phyloP scores from a whole-genome alignment of 2,113 vertebrate genomes.

The Elachura formosa region DNA sequence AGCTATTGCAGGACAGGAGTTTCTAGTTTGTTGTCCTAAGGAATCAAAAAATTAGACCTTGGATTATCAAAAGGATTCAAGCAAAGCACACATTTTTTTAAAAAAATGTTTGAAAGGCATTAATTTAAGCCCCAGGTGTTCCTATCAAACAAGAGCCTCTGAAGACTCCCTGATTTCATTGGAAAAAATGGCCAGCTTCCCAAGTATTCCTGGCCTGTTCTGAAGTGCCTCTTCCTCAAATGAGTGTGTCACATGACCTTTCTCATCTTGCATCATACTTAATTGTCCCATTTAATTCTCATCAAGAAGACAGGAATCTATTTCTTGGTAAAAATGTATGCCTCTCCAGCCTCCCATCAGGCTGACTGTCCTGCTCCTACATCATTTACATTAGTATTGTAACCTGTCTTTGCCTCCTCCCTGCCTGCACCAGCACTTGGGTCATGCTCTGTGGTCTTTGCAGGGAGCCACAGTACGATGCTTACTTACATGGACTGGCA shows the following conservation, averaged over 20 bases:
- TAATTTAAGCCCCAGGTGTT: neutral
- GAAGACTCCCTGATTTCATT: neutral
- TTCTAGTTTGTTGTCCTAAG: neutral
- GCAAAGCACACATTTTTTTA: neutral
- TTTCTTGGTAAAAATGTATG: neutral
- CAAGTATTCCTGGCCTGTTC: neutral
- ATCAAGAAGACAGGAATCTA: neutral
- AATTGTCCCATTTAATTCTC: neutral
- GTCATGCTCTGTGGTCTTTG: no score
- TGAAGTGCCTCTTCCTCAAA: neutral
- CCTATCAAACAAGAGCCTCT: neutral
- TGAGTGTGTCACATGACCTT: neutral
- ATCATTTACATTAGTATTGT: no score
- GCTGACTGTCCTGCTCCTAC: neutral
- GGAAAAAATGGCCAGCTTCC: neutral
- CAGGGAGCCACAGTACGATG: fast-evolving
- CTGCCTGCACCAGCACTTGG: neutral
- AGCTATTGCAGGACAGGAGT: neutral
- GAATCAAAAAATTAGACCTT: neutral
- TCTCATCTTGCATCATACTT: neutral
- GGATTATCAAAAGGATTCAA: neutral
- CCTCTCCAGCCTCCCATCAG: neutral
- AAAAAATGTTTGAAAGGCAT: neutral
- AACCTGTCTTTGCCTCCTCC: neutral
- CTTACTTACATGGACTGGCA: neutral